These are phyloP conservation scores for Nephrocerus scutellatus DNA, from an alignment of 2,888 invertebrate species.

Conservation along the genomic window DNA sequence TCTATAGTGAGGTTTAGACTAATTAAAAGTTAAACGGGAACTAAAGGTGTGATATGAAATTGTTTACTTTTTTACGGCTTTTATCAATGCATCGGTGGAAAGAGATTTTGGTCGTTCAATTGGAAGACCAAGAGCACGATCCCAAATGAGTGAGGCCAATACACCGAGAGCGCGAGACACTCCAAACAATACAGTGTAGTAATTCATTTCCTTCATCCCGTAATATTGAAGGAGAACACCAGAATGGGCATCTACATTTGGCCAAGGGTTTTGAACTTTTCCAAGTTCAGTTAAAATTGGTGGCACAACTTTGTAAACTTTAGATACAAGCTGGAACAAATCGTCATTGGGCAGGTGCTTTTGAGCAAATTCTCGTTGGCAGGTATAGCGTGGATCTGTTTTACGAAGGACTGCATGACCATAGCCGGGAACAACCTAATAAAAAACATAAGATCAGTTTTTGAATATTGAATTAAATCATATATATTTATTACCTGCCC, in stretches of 20 bases:
- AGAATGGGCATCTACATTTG: slow-evolving; percentile 87
- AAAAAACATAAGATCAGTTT: slow-evolving; percentile 1
- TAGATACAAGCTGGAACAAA: slow-evolving; percentile 70
- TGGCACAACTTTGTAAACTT: slow-evolving; percentile 77
- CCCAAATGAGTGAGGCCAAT: slow-evolving; percentile 72
- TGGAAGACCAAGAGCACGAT: slow-evolving; percentile 73
- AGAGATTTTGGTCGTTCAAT: slow-evolving; percentile 80
- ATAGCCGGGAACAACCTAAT: slow-evolving; percentile 73
- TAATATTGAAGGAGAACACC: slow-evolving; percentile 77
- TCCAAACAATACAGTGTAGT: slow-evolving; percentile 85
- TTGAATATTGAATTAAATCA: slow-evolving; percentile 1
- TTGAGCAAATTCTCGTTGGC: slow-evolving; percentile 78
- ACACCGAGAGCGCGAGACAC: slow-evolving; percentile 81
- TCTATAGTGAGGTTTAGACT: no score
- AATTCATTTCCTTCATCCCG: slow-evolving; percentile 82
- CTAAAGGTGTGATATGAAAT: no score
- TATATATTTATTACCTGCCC: slow-evolving; percentile 54
- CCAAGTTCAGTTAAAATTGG: slow-evolving; percentile 73
- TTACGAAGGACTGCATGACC: slow-evolving; percentile 85
- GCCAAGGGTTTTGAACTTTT: slow-evolving; percentile 89
- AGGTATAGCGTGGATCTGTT: slow-evolving; percentile 75
- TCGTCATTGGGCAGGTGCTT: slow-evolving; percentile 78
- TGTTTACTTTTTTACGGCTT: slow-evolving; percentile 42
- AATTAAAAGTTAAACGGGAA: no score
- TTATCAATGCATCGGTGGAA: slow-evolving; percentile 56